phyloP scores from a whole-genome alignment of 1,140 invertebrate genomes.

The Lordiphosa clarofinis region DNA sequence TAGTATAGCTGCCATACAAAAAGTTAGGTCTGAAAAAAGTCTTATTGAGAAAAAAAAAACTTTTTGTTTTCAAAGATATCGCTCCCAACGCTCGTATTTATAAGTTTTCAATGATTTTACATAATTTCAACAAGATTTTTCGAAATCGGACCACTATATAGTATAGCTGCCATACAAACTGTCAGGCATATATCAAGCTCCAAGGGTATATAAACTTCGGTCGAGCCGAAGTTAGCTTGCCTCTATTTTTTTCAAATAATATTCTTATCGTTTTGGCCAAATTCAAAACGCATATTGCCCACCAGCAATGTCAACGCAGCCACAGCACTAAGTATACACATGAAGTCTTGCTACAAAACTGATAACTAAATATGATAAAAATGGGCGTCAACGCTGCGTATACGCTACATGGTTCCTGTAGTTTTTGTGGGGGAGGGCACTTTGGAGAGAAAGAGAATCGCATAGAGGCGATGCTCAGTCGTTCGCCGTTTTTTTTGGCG shows the following conservation, averaged over 20 bases:
- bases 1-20: too few species aligned
- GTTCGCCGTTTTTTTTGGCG: constrained; percentile 10
- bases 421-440: constrained; percentile 4
- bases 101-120: too few species aligned
- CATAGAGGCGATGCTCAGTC: constrained; percentile 21
- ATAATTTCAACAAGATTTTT: too few species aligned
- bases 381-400: constrained; percentile 42
- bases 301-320: constrained; percentile 2
- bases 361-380: constrained; percentile 13
- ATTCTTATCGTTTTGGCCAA: constrained; percentile 1
- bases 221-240: too few species aligned
- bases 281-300: constrained; percentile 9
- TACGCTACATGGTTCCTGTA: constrained; percentile 21
- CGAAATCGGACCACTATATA: too few species aligned
- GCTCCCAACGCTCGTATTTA: too few species aligned
- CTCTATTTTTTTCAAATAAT: background rate
- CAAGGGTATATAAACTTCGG: too few species aligned
- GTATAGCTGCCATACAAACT: too few species aligned
- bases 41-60: too few species aligned
- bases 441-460: background rate
- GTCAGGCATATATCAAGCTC: too few species aligned
- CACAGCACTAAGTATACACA: constrained; percentile 5
- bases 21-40: too few species aligned
- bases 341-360: background rate
- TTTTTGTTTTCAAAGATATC: too few species aligned